phyloP scores from a whole-genome alignment of 1,140 invertebrate species.

The Drosophila guanche region DNA sequence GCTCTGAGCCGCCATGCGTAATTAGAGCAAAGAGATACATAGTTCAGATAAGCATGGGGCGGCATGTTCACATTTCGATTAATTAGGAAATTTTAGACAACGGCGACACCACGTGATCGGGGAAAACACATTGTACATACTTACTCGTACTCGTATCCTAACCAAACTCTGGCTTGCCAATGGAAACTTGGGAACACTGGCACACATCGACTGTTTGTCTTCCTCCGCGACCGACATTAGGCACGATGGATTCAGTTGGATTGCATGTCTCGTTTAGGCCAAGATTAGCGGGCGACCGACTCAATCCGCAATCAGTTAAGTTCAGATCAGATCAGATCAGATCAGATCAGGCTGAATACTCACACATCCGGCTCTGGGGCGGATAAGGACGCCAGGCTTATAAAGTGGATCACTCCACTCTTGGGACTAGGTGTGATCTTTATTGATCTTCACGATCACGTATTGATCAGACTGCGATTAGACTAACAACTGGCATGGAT shows the following conservation, averaged over 20 bases:
- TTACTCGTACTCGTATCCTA: constrained; percentile 33
- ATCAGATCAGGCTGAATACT: no score
- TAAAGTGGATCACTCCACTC: no score
- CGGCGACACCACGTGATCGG: constrained; percentile 36
- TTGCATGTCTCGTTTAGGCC: neutral
- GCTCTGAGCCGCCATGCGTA: constrained; percentile 26
- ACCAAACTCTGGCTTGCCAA: constrained; percentile 44
- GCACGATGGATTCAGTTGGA: constrained; percentile 1
- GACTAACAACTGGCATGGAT: no score
- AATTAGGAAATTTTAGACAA: constrained; percentile 62
- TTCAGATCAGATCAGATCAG: no score
- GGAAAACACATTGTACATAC: constrained; percentile 47
- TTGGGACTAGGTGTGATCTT: no score
- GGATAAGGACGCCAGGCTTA: no score
- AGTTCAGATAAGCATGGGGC: constrained; percentile 53
- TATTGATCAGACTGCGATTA: no score
- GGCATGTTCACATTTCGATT: constrained; percentile 65
- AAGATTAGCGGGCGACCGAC: constrained; percentile 1
- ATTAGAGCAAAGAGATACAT: constrained; percentile 42
- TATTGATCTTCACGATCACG: no score
- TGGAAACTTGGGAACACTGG: constrained; percentile 4
- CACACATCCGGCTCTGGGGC: no score
- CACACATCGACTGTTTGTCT: constrained; percentile 36
- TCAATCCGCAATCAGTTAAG: constrained; percentile 1
- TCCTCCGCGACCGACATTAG: constrained; percentile 42